A percentile compares a stretch with the other conserved stretches of the same genome.
These are phyloP conservation scores for Myodes glareolus DNA, from an alignment of 2,113 vertebrate genomes.

Conservation along the genomic window DNA sequence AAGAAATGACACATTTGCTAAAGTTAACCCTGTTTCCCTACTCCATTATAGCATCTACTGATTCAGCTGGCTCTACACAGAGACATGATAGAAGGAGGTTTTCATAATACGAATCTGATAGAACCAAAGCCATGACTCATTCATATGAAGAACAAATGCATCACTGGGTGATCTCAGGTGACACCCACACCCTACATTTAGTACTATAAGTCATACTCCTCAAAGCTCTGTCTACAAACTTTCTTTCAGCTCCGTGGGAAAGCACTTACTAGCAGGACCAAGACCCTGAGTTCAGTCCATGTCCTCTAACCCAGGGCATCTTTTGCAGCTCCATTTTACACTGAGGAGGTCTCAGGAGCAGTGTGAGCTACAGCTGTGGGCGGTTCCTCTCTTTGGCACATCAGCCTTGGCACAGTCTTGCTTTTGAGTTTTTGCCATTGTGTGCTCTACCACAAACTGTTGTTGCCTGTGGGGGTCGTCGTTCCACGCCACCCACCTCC, in stretches of 20 bases:
- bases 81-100: neutral
- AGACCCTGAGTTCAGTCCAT: neutral
- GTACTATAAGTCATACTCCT: neutral
- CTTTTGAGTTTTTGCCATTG: neutral
- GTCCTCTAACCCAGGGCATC: neutral
- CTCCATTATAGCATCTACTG: constrained; percentile 2
- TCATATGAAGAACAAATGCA: neutral
- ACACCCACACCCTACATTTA: neutral
- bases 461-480: no score
- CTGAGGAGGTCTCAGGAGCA: neutral
- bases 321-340: neutral
- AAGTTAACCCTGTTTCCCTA: constrained; percentile 60
- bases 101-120: constrained; percentile 21
- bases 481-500: no score
- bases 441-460: neutral
- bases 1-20: constrained; percentile 56
- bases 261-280: neutral
- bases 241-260: neutral
- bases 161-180: constrained; percentile 26
- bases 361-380: no score
- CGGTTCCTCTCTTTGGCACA: neutral
- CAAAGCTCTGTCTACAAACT: neutral
- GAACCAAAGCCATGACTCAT: constrained; percentile 41
- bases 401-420: neutral
- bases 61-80: constrained; percentile 43